Evolutionary conservation across 2,888 invertebrate genomes (phyloP).

Genomic region (Drosophila anomalata): DNA sequence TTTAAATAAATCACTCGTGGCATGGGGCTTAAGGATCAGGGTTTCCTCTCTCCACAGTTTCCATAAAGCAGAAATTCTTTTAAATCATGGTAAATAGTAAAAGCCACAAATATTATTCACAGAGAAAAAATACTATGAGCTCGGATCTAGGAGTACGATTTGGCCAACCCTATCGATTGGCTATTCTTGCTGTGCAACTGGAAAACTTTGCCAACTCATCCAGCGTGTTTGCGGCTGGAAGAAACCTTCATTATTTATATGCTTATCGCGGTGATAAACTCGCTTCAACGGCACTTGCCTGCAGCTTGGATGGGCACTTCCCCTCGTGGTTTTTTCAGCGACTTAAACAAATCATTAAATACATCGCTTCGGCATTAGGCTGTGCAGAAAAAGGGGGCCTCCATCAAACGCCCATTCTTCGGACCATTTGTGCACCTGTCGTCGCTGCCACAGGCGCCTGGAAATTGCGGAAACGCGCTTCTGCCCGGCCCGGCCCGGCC

Average conservation of each 20-base stretch:
- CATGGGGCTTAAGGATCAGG: background rate
- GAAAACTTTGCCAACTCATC: conserved; percentile 39
- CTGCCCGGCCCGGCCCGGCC: conserved; percentile 5
- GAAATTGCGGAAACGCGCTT: conserved; percentile 57
- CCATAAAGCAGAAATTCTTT: background rate
- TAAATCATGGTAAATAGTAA: conserved; percentile 7
- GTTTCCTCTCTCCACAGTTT: conserved; percentile 9
- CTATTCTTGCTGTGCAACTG: conserved; percentile 21
- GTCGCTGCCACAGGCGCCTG: conserved; percentile 35
- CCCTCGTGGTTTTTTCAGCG: conserved; percentile 7
- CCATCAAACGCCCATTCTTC: conserved; percentile 59
- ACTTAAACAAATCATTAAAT: conserved; percentile 61
- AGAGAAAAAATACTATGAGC: background rate
- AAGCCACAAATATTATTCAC: background rate
- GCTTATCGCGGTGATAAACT: conserved; percentile 42
- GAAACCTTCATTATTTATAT: conserved; percentile 38
- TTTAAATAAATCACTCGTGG: conserved; percentile 13
- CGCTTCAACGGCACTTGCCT: conserved; percentile 39
- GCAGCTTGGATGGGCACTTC: conserved; percentile 24
- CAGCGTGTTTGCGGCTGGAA: conserved; percentile 31
- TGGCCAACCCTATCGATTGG: background rate
- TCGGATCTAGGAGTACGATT: background rate
- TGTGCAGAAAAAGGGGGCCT: conserved; percentile 1
- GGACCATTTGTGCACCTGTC: conserved; percentile 68
- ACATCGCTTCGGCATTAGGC: conserved; percentile 30